These are phyloP conservation scores for Tapirus terrestris DNA, from an alignment of 2,113 vertebrate species.

Conservation along the genomic window DNA sequence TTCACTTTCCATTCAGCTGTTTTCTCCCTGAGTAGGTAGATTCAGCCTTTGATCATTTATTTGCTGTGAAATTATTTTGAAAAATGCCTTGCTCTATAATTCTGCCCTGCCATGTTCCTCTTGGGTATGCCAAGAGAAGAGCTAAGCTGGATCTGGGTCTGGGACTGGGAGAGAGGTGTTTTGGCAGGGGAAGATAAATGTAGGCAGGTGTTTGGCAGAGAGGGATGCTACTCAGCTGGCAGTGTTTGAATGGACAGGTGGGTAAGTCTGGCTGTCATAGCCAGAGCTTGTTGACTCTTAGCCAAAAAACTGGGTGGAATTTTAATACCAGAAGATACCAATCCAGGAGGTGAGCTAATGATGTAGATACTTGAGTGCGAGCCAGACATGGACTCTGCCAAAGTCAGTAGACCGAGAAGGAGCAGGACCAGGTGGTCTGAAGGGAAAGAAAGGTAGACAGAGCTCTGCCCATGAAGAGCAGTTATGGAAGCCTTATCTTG, in stretches of 20 bases:
- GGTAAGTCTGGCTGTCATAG: slow-evolving; percentile 16
- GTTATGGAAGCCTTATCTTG: neutral
- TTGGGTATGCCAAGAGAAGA: neutral
- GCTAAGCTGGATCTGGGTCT: neutral
- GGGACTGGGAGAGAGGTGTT: neutral
- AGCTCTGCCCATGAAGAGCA: neutral
- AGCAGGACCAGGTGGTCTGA: neutral
- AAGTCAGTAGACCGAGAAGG: neutral
- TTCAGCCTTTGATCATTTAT: neutral
- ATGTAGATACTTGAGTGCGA: neutral
- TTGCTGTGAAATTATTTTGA: neutral
- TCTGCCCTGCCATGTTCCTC: neutral
- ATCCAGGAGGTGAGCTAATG: neutral
- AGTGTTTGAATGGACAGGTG: slow-evolving; percentile 51
- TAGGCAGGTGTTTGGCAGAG: slow-evolving; percentile 21
- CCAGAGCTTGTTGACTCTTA: slow-evolving; percentile 17
- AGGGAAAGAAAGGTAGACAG: neutral
- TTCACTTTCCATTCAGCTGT: neutral
- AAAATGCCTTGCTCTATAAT: slow-evolving; percentile 40
- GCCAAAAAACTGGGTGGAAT: neutral
- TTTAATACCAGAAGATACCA: slow-evolving; percentile 59
- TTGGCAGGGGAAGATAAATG: slow-evolving; percentile 18
- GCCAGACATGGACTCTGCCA: slow-evolving; percentile 6
- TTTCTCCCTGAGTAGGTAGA: neutral
- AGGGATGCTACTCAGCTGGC: neutral